phyloP scores from a whole-genome alignment of 2,113 vertebrate species.

The Turdus rufiventris region DNA sequence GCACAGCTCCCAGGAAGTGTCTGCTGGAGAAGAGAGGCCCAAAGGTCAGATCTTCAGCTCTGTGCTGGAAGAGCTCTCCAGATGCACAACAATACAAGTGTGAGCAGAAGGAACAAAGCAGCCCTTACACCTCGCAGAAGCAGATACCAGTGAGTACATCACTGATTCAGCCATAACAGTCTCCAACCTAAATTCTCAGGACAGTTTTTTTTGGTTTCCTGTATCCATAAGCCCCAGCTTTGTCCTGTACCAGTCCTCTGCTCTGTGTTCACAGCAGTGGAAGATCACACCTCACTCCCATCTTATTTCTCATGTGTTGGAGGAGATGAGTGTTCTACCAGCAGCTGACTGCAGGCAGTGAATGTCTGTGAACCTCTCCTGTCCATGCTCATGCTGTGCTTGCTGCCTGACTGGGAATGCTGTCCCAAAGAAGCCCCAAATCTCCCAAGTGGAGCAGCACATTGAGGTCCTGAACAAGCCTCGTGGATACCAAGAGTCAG shows the following conservation, averaged over 20 bases:
- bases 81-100: background rate
- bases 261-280: background rate
- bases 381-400: background rate
- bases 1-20: background rate
- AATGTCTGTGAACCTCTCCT: background rate
- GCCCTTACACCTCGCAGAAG: background rate
- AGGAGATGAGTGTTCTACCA: background rate
- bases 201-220: background rate
- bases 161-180: background rate
- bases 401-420: background rate
- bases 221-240: background rate
- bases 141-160: background rate
- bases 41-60: background rate
- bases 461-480: accelerated
- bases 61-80: background rate
- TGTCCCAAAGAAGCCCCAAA: background rate
- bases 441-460: background rate
- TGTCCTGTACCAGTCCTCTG: background rate
- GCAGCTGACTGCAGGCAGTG: background rate
- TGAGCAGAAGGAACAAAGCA: background rate
- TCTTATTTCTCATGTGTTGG: background rate
- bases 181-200: background rate
- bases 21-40: background rate
- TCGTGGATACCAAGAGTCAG: background rate
- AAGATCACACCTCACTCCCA: background rate